phyloP scores from a whole-genome alignment of 37 sponge, comb jelly and placozoan species.

The Spongilla lacustris region DNA sequence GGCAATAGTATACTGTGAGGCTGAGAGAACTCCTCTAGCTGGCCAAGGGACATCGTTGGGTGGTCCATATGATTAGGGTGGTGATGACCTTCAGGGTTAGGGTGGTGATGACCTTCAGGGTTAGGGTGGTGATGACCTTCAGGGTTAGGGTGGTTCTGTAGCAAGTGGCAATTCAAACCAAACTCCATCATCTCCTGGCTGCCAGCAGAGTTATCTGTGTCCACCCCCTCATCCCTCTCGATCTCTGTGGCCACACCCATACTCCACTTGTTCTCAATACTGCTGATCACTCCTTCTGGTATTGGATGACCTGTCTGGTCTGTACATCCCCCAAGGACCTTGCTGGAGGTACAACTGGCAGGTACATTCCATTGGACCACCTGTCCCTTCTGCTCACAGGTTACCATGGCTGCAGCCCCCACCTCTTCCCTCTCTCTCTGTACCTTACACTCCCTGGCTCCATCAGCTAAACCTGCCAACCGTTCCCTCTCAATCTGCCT shows the following conservation, averaged over 20 bases:
- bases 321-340: not conserved
- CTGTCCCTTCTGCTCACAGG: not conserved
- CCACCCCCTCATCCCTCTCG: not conserved
- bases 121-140: not conserved
- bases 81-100: not conserved
- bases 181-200: not conserved
- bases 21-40: no score
- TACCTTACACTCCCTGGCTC: not conserved
- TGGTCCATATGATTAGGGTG: not conserved
- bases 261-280: not conserved
- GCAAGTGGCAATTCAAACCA: not conserved
- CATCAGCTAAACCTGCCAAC: not conserved
- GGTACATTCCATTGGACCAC: not conserved
- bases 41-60: not conserved
- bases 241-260: not conserved
- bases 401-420: not conserved
- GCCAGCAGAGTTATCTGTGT: not conserved
- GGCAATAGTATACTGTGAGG: no score
- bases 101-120: not conserved
- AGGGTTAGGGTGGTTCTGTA: not conserved
- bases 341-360: not conserved
- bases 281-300: not conserved
- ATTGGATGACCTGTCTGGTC: not conserved
- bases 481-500: slow-evolving; percentile 55
- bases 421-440: not conserved